Base-by-base conservation (phyloP, 2,113 vertebrate genomes). In the Hepsetus odoe region DNA sequence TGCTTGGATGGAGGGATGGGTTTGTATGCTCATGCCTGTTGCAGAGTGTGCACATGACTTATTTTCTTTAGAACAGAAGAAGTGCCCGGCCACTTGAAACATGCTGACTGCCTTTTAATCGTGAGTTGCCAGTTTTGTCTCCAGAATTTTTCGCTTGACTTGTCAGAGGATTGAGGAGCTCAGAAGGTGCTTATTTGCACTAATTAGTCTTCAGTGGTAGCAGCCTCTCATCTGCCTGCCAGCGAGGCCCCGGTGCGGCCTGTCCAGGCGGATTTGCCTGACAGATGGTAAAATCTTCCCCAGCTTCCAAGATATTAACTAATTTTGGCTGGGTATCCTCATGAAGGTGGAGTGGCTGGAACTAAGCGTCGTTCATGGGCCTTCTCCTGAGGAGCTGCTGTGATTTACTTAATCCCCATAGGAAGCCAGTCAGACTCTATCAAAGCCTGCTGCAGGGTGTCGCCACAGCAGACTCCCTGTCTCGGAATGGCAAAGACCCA, bases 221-320 rank as follows among this genome's bases (percentile, higher is more conserved):
- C 40, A 72, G 66, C 44, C 72, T 66, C 74, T 84, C 76, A 71
- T 80, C 82, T 84, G 56, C 68, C 65, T 79, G 73, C 83, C 77
- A 87, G 53, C 70, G 55, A 82, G 55, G 46, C 80, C 77, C 38
- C 75, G 30, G 16, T 70, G 61, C 44, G 79, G 80, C 81, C 80
- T 80, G 85, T 77, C 83, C 71, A 46, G 49, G 75, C 72, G 71
- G 49, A 87, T 81, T 82, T 82, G 79, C 46, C 69, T 86, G 87
- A 87, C 85, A 88, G 84, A 88, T 83, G 69, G 79, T 72, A 83
- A 82, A 90, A 78, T 80, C 70, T 74, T 82, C 65, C 69, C 28
- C 66, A 78, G 82, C 83, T 85, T 89, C 75, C 80, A 83, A 66
- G 62, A 88, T 68, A 82, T 83, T 53, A 71, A 74, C 70, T 88